A percentile compares a stretch with the other conserved stretches of the same genome.
These are phyloP conservation scores for Ooceraea biroi DNA, from an alignment of 1,140 invertebrate species.

Conservation along the genomic window DNA sequence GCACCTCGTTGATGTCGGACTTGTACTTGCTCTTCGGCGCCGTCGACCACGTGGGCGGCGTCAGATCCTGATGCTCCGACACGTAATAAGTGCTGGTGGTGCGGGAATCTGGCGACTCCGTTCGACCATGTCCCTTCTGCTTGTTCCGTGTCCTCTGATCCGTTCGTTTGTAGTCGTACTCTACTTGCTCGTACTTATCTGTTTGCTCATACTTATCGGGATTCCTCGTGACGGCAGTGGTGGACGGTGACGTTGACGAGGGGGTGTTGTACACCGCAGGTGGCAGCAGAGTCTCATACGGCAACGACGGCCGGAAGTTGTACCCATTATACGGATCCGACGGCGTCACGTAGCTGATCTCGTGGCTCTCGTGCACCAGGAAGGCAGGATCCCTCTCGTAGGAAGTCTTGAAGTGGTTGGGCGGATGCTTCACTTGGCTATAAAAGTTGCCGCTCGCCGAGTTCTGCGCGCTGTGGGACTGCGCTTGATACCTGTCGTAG, in stretches of 20 bases:
- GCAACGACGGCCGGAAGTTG: slow-evolving; percentile 79
- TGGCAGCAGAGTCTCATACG: slow-evolving; percentile 77
- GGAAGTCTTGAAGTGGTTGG: slow-evolving; percentile 74
- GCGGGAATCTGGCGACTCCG: slow-evolving; percentile 19
- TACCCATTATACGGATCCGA: slow-evolving; percentile 69
- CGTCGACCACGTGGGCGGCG: slow-evolving; percentile 68
- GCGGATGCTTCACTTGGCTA: slow-evolving; percentile 78
- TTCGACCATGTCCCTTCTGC: background rate
- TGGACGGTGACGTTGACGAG: slow-evolving; percentile 56
- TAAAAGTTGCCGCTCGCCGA: slow-evolving; percentile 74
- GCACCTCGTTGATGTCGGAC: slow-evolving; percentile 83
- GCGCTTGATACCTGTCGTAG: slow-evolving; percentile 67
- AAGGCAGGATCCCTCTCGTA: slow-evolving; percentile 81
- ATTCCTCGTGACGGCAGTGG: slow-evolving; percentile 64
- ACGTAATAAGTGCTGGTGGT: slow-evolving; percentile 78
- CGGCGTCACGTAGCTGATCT: slow-evolving; percentile 80
- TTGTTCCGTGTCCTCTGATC: background rate
- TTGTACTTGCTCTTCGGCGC: slow-evolving; percentile 74
- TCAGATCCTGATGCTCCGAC: slow-evolving; percentile 77
- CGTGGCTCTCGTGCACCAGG: slow-evolving; percentile 83
- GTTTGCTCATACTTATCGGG: slow-evolving; percentile 64
- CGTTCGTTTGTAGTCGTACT: slow-evolving; percentile 33
- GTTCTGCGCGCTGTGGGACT: slow-evolving; percentile 57
- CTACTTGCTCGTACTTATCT: background rate
- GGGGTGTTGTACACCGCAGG: slow-evolving; percentile 70